These are phyloP conservation scores for Tetrao urogallus DNA, from an alignment of 2,113 vertebrate genomes.

Conservation along the genomic window DNA sequence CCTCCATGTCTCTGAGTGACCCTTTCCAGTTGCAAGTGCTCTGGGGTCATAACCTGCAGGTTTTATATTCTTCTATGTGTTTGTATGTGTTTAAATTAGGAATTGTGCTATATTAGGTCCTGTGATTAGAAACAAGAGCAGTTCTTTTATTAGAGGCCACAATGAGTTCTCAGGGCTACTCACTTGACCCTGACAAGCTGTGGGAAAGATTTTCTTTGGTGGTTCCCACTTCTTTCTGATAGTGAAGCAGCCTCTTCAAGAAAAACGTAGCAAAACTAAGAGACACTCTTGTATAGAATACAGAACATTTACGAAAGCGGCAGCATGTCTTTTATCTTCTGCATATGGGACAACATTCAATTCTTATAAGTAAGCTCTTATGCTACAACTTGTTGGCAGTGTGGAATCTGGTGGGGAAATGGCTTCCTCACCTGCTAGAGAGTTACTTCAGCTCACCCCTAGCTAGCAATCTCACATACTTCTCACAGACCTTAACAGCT, in stretches of 20 bases:
- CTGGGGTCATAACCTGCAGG: not conserved
- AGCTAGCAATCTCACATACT: not conserved
- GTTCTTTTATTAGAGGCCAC: constrained; percentile 39
- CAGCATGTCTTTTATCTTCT: constrained; percentile 24
- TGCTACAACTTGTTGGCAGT: not conserved
- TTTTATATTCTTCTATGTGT: not conserved
- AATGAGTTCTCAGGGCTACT: constrained; percentile 34
- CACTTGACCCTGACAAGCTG: constrained; percentile 36
- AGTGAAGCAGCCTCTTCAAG: constrained; percentile 36
- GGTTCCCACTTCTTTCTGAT: constrained; percentile 54
- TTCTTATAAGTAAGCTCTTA: not conserved
- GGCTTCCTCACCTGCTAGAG: not conserved
- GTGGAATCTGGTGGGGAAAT: constrained; percentile 8
- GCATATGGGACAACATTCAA: not conserved
- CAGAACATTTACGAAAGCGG: constrained; percentile 13
- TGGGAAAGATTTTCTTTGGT: constrained; percentile 22
- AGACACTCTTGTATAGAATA: constrained; percentile 16
- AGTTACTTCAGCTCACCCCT: not conserved
- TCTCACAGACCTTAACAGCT: not conserved
- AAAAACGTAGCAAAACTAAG: constrained; percentile 29
- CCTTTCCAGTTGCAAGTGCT: not conserved
- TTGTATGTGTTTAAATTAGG: constrained; percentile 44
- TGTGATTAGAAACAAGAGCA: constrained; percentile 28
- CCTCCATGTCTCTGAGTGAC: not conserved
- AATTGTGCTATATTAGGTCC: not conserved